Conservation (phyloP, 2,113 vertebrate species). For the Tauraco erythrolophus region DNA sequence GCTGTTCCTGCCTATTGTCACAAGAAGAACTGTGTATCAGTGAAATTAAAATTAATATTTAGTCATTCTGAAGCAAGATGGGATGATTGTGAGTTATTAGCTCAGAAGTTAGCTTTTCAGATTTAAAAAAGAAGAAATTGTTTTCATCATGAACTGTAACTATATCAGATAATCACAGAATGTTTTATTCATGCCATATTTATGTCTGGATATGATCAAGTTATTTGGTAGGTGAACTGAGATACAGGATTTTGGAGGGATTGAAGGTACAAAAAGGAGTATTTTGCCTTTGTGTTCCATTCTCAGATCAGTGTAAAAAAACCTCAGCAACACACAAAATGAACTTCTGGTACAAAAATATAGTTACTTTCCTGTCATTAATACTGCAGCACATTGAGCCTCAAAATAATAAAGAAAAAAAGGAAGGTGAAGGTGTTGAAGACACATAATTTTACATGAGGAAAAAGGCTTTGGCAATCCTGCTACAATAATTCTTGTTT, state of each 20-base stretch:
- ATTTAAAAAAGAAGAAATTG: slow-evolving; percentile 27
- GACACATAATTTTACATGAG: slow-evolving; percentile 8
- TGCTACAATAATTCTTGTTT: slow-evolving; percentile 74
- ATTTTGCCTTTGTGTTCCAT: slow-evolving; percentile 62
- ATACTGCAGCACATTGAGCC: slow-evolving; percentile 39
- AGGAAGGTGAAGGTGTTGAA: not conserved
- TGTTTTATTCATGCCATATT: slow-evolving; percentile 74
- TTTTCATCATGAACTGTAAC: slow-evolving; percentile 48
- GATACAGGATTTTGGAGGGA: slow-evolving; percentile 26
- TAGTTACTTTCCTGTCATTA: slow-evolving; percentile 55
- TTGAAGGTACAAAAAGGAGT: slow-evolving; percentile 64
- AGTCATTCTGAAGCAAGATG: slow-evolving; percentile 44
- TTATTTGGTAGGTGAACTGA: slow-evolving; percentile 74
- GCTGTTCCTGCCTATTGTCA: slow-evolving; percentile 15
- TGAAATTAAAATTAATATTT: slow-evolving; percentile 60
- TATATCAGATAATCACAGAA: slow-evolving; percentile 48
- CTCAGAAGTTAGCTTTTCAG: slow-evolving; percentile 23
- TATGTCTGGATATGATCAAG: slow-evolving; percentile 67
- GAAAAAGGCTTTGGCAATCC: slow-evolving; percentile 46
- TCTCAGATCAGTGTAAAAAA: slow-evolving; percentile 11
- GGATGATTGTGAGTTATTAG: slow-evolving; percentile 12
- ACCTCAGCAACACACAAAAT: not conserved
- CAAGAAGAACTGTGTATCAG: slow-evolving; percentile 30
- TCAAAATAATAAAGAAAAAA: slow-evolving; percentile 35
- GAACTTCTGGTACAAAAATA: slow-evolving; percentile 51